Evolutionary conservation across 64 coral and sea anemone species (phyloP), one percentile per base, ranked within the genome.

Genomic region (Montipora sp.): DNA sequence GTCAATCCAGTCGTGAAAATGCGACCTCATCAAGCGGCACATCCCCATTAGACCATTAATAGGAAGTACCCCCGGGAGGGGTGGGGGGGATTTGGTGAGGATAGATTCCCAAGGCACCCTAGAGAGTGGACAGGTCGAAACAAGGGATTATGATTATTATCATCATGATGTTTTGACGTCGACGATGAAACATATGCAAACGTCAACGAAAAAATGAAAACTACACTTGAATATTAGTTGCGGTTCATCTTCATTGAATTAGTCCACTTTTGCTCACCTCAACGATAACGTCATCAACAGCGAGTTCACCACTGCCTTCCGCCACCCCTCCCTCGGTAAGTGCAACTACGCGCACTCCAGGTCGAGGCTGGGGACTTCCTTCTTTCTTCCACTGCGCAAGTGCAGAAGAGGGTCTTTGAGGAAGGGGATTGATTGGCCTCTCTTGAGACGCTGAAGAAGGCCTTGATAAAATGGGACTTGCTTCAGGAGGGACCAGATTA

Each of bases 321-420:
- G 95, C 95, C 9, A 74, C 45, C 70, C 95, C 94, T 63, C 72
- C 92, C 76, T 94, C 89, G 16, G 95, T 79, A 21, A 98, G 23
- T 70, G 92, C 92, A 13, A 98, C 92, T 89, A 98, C 92, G 45
- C 95, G 75, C 43, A 98, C 95, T 53, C 95, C 95, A 73, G 87
- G 92, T 75, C 72, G 77, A 73, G 92, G 89, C 1, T 92, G 47
- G 13, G 95, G 81, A 60, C 80, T 83, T 8, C 81, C 81, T 6
- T 77, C 81, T 49, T 89, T 80, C 49, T 65, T 92, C 95, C 91
- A 96, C 0, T 93, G 75, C 18, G 91, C 91, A 53, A 96, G 87
- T 53, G 91, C 77, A n/a, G 78, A 90, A 45, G 90, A 90, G 5
- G 95, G 67, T 47, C 87, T 22, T 19, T 67, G 61, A 1, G 89